Conservation (phyloP, 2,113 vertebrate genomes). For the Macheiramphus alcinus region DNA sequence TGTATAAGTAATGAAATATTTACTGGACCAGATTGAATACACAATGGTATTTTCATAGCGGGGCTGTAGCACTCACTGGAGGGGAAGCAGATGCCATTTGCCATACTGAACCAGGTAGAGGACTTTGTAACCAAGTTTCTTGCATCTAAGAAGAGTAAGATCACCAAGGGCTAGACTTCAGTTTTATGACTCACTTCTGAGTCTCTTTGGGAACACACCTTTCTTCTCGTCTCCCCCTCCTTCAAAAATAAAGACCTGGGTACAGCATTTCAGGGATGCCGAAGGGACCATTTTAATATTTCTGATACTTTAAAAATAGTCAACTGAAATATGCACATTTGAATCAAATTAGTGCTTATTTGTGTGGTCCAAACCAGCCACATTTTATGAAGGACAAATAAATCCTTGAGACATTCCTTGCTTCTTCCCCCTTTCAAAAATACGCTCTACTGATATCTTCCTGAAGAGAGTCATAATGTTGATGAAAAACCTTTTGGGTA, state of each 20-base stretch:
- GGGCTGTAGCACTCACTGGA: neutral
- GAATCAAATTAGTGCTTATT: neutral
- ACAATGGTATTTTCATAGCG: neutral
- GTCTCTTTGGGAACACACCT: neutral
- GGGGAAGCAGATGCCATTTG: neutral
- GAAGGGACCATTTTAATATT: neutral
- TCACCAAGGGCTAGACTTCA: neutral
- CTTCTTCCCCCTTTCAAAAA: neutral
- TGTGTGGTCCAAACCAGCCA: neutral
- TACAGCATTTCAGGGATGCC: neutral
- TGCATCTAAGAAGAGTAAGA: neutral
- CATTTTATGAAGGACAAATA: neutral
- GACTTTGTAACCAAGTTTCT: neutral
- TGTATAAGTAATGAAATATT: conserved; percentile 7
- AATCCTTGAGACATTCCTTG: neutral
- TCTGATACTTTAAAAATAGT: neutral
- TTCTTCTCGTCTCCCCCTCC: fast-evolving
- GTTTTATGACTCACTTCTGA: neutral
- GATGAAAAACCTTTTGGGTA: neutral
- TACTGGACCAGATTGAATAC: neutral
- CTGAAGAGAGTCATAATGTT: neutral
- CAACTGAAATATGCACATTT: neutral
- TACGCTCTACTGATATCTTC: neutral
- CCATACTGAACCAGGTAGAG: neutral
- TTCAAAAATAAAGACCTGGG: neutral